Percentiles rank a stretch among this genome's conserved stretches.
Conservation (phyloP, 2,888 invertebrate genomes). For the Machimus atricapillus region DNA sequence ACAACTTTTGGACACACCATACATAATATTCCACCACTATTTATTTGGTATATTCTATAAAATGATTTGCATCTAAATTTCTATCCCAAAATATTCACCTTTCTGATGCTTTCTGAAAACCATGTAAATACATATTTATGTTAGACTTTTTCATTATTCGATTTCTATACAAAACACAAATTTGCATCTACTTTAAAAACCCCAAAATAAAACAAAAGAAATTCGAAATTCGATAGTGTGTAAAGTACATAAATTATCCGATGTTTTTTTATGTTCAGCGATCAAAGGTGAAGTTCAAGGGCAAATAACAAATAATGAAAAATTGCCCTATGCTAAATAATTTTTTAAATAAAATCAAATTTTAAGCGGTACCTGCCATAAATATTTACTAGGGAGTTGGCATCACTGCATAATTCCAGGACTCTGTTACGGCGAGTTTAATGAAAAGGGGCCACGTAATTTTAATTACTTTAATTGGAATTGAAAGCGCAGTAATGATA, state of each 20-base stretch:
- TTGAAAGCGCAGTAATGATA: background rate
- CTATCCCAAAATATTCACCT: background rate
- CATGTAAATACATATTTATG: background rate
- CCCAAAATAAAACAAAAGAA: background rate
- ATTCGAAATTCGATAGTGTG: background rate
- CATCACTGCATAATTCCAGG: background rate
- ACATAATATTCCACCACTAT: too few relatives aligned
- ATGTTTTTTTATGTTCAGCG: background rate
- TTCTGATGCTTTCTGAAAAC: background rate
- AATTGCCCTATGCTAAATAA: background rate
- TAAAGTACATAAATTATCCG: background rate
- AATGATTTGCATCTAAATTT: background rate
- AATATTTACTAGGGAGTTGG: background rate
- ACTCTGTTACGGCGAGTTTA: background rate
- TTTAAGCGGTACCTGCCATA: background rate
- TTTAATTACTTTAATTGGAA: background rate
- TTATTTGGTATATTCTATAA: too few relatives aligned
- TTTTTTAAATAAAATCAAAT: background rate
- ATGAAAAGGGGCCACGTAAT: background rate
- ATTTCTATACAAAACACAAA: background rate
- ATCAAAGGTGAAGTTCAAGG: background rate
- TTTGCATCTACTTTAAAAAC: background rate
- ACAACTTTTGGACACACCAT: too few relatives aligned
- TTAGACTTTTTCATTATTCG: background rate
- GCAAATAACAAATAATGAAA: background rate